A percentile compares a stretch with the other conserved stretches of the same genome.
Conservation (phyloP, 1,140 invertebrate genomes). For the Metopolophium dirhodum region DNA sequence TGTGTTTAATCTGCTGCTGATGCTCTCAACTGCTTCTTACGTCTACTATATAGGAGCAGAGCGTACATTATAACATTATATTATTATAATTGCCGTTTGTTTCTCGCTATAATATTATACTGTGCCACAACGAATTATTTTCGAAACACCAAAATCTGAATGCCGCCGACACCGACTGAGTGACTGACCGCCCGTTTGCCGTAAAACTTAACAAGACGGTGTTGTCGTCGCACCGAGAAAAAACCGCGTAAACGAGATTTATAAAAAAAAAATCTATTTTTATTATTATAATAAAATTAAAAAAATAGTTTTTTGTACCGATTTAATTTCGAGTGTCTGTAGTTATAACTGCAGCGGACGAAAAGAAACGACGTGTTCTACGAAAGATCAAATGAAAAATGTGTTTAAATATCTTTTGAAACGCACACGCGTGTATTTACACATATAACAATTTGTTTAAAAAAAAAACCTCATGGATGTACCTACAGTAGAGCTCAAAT, state of each 20-base stretch:
- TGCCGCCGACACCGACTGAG: neutral
- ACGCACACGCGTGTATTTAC: neutral
- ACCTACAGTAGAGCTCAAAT: neutral
- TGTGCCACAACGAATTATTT: neutral
- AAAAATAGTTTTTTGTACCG: neutral
- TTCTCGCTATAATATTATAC: conserved; percentile 15
- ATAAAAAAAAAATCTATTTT: neutral
- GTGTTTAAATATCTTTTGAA: neutral
- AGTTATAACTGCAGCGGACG: neutral
- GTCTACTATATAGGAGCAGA: neutral
- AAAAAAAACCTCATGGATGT: neutral
- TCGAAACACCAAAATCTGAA: neutral
- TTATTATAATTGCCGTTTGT: conserved; percentile 40
- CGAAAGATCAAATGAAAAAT: neutral
- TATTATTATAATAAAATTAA: neutral
- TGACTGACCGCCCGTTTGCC: neutral
- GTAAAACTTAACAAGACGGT: neutral
- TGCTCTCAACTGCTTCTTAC: neutral
- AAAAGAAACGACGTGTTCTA: neutral
- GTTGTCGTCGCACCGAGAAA: neutral
- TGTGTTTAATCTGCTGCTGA: conserved; percentile 15
- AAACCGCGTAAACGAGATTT: neutral
- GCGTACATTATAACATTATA: neutral
- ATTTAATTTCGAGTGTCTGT: neutral
- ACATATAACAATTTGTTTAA: neutral